Percentiles rank a stretch among this genome's conserved stretches.
Conservation (phyloP, 2,113 vertebrate species). For the Myotis lucifugus region DNA sequence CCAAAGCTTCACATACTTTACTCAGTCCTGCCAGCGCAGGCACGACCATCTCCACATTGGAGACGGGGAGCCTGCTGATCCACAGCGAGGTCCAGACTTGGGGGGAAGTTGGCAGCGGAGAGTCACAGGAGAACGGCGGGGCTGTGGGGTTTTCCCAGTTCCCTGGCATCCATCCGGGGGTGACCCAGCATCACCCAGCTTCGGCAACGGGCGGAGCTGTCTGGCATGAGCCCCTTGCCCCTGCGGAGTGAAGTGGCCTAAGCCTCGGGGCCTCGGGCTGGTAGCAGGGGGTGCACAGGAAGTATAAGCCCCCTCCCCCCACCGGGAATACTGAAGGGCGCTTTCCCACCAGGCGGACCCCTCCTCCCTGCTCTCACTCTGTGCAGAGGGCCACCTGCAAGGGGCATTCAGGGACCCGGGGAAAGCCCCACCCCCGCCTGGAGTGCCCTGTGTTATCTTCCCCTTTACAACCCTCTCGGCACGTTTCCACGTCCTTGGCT, state of each 20-base stretch:
- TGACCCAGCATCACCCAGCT: not conserved
- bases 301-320: too few relatives aligned
- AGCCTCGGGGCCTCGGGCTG: not conserved
- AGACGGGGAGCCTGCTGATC: not conserved
- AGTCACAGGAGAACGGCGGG: rapidly evolving
- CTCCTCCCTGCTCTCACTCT: not conserved
- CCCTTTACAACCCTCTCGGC: not conserved
- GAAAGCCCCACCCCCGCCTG: not conserved
- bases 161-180: not conserved
- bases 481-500: rapidly evolving
- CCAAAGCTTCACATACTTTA: not conserved
- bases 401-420: not conserved
- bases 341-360: not conserved
- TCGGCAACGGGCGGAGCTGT: not conserved
- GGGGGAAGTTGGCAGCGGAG: not conserved
- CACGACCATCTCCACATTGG: rapidly evolving
- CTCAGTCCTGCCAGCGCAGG: not conserved
- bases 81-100: rapidly evolving
- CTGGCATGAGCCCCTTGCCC: not conserved
- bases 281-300: not conserved
- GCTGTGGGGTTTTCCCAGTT: not conserved
- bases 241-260: not conserved
- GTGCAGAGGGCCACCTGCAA: rapidly evolving
- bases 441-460: rapidly evolving
- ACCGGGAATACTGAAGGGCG: not conserved